phyloP scores from a whole-genome alignment of 2,888 invertebrate species.

The Holacanthella duospinosa region DNA sequence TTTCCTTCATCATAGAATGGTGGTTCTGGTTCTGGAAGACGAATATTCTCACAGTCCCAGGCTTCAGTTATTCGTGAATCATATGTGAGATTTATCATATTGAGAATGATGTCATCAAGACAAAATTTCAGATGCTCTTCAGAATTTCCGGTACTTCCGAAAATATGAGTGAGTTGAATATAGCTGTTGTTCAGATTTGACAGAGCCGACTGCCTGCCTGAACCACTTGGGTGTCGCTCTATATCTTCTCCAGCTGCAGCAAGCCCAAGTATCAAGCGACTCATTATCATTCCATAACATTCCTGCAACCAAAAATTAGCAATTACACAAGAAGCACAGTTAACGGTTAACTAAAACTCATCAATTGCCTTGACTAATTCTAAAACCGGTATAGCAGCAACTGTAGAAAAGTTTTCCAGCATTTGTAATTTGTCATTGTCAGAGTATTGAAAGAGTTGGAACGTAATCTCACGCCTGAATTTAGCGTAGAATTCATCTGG shows the following conservation, averaged over 20 bases:
- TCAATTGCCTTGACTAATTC: conserved; percentile 39
- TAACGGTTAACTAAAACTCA: background rate
- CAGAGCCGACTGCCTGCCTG: background rate
- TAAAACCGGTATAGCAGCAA: conserved; percentile 36
- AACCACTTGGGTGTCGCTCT: background rate
- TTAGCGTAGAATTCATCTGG: conserved; percentile 43
- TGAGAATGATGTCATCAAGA: conserved; percentile 24
- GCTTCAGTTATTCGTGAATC: conserved; percentile 17
- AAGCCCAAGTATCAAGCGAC: conserved; percentile 22
- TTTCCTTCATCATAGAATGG: conserved; percentile 18
- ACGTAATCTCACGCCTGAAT: conserved; percentile 43
- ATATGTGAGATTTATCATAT: conserved; percentile 23
- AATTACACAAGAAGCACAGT: background rate
- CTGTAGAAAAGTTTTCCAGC: conserved; percentile 39
- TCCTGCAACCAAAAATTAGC: conserved; percentile 13
- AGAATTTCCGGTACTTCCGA: conserved; percentile 19
- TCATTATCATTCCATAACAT: conserved; percentile 27
- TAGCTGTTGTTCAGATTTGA: conserved; percentile 14
- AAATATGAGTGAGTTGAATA: conserved; percentile 13
- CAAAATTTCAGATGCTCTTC: conserved; percentile 18
- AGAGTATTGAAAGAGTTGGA: conserved; percentile 41
- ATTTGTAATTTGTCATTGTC: conserved; percentile 38
- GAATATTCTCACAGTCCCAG: conserved; percentile 18
- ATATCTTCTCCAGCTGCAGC: background rate
- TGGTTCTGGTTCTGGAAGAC: conserved; percentile 24